Conservation (phyloP, 1,140 invertebrate genomes). For the Ostrea edulis region DNA sequence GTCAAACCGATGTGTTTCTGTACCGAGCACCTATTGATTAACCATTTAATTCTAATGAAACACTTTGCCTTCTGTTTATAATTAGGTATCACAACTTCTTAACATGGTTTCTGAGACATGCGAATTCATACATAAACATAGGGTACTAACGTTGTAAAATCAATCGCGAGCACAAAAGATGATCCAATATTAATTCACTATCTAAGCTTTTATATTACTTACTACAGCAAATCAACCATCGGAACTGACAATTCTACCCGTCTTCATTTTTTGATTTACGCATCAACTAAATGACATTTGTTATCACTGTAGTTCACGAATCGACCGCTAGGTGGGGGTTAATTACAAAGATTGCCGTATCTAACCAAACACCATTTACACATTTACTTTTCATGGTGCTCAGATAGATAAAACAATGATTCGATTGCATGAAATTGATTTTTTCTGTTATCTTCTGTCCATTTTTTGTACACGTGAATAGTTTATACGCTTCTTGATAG, state of each 20-base stretch:
- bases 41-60: constrained; percentile 2
- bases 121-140: not conserved
- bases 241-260: constrained; percentile 16
- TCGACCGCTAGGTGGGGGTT: constrained; percentile 27
- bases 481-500: not conserved
- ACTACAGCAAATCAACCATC: not conserved
- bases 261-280: constrained; percentile 8
- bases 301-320: constrained; percentile 10
- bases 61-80: not conserved
- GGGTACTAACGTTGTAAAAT: not conserved
- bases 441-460: not conserved
- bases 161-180: not conserved
- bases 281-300: constrained; percentile 30
- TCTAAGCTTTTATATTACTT: not conserved
- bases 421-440: constrained; percentile 33
- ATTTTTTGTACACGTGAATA: not conserved
- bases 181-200: not conserved
- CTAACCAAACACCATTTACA: constrained; percentile 20
- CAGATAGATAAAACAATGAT: constrained; percentile 33
- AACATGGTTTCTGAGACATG: not conserved
- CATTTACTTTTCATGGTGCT: constrained; percentile 32
- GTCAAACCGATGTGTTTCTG: too few relatives aligned
- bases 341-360: constrained; percentile 31
- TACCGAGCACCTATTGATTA: not conserved
- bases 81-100: not conserved